Evolutionary conservation across 2,113 vertebrate genomes (phyloP).

Genomic region (Varanus komodoensis): DNA sequence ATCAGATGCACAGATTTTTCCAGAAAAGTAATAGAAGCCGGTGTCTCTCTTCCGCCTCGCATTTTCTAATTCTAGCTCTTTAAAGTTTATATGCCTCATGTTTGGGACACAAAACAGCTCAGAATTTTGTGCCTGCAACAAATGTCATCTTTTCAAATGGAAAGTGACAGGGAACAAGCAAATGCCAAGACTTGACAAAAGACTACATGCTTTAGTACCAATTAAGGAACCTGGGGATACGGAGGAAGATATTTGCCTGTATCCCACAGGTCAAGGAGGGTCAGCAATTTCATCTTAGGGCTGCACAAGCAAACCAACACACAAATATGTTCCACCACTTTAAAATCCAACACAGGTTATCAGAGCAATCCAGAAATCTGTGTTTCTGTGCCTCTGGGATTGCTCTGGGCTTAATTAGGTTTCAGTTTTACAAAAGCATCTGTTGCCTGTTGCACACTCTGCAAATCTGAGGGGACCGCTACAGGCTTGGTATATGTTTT

Average conservation of each 20-base stretch:
- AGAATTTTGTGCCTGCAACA: not conserved
- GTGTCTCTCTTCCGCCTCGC: not conserved
- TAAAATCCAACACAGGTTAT: constrained; percentile 42
- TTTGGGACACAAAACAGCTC: not conserved
- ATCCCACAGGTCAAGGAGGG: not conserved
- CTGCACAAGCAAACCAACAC: constrained; percentile 5
- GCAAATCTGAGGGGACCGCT: constrained; percentile 63
- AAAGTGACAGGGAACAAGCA: fast-evolving
- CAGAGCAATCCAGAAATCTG: constrained; percentile 58
- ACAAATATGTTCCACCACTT: constrained; percentile 23
- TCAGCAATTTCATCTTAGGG: not conserved
- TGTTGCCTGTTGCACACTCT: constrained; percentile 59
- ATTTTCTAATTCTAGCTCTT: not conserved
- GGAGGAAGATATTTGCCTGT: not conserved
- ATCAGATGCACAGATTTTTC: not conserved
- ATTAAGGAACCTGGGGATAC: not conserved
- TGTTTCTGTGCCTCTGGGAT: constrained; percentile 55
- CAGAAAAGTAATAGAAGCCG: constrained; percentile 25
- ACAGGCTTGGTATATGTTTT: constrained; percentile 54
- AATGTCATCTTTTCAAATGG: not conserved
- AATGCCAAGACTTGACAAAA: fast-evolving
- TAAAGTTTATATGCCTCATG: not conserved
- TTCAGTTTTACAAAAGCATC: constrained; percentile 73
- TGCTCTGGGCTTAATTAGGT: constrained; percentile 70
- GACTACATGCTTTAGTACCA: fast-evolving